A percentile compares a stretch with the other conserved stretches of the same genome.
phyloP scores from a whole-genome alignment of 2,113 vertebrate genomes.

The Ameiurus melas region DNA sequence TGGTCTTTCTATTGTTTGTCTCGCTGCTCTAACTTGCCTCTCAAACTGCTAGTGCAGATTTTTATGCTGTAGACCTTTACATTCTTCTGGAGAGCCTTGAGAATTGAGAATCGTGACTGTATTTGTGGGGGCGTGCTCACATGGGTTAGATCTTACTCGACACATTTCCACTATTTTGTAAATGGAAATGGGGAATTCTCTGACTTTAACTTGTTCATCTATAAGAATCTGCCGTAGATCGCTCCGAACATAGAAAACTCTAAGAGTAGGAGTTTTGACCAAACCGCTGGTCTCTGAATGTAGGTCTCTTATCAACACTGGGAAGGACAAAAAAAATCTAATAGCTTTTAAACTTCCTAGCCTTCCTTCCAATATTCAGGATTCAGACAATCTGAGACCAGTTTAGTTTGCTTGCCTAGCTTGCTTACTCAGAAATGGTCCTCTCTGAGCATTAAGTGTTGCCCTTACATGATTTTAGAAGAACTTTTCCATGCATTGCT shows the following conservation, averaged over 20 bases:
- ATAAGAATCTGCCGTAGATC: not conserved
- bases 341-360: not conserved
- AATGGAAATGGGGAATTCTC: not conserved
- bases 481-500: not conserved
- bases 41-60: not conserved
- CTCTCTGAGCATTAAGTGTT: not conserved
- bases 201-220: not conserved
- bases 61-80: not conserved
- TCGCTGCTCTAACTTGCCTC: not conserved
- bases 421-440: not conserved
- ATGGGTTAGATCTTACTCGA: not conserved
- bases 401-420: not conserved
- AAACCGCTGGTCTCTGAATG: not conserved
- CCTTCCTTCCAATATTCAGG: not conserved
- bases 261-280: not conserved
- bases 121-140: no score
- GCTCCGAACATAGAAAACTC: not conserved
- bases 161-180: not conserved
- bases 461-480: not conserved
- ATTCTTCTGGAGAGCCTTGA: not conserved
- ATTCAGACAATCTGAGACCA: not conserved
- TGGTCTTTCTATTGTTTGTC: constrained; percentile 2
- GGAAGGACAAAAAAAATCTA: not conserved
- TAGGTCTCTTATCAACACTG: not conserved
- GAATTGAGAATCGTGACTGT: not conserved